phyloP scores from a whole-genome alignment of 2,113 vertebrate species.

The Crypturellus undulatus region DNA sequence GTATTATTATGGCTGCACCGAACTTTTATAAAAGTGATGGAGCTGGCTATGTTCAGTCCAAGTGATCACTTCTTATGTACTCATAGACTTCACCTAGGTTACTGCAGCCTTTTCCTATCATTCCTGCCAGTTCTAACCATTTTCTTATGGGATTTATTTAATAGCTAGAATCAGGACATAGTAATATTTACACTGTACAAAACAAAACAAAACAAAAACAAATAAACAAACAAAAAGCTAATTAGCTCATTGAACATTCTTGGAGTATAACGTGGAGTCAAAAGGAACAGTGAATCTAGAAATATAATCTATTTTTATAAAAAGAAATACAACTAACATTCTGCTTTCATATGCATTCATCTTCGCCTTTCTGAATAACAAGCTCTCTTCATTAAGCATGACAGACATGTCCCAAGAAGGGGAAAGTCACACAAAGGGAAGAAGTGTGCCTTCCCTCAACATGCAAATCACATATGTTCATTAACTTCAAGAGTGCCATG shows the following conservation, averaged over 20 bases:
- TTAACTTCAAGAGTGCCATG: constrained; percentile 70
- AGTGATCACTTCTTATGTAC: neutral
- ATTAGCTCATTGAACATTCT: neutral
- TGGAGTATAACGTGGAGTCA: neutral
- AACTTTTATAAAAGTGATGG: neutral
- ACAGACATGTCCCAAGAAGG: constrained; percentile 62
- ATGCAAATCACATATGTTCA: constrained; percentile 76
- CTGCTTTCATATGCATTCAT: neutral
- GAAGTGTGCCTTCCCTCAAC: constrained; percentile 70
- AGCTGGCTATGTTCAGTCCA: neutral
- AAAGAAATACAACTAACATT: neutral
- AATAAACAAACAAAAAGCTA: neutral
- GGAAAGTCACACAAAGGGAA: constrained; percentile 70
- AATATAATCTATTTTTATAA: neutral
- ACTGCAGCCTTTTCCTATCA: neutral
- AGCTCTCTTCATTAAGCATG: constrained; percentile 60
- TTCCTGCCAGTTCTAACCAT: neutral
- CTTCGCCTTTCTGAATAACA: constrained; percentile 16
- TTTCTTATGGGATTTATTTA: neutral
- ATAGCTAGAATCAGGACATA: neutral
- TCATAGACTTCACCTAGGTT: neutral
- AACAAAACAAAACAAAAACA: neutral
- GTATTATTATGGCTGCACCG: neutral
- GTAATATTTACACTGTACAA: neutral
- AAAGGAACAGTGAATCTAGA: neutral